Evolutionary conservation across 2,888 invertebrate species (phyloP).

Genomic region (Ashinkailepas kermadecensis): DNA sequence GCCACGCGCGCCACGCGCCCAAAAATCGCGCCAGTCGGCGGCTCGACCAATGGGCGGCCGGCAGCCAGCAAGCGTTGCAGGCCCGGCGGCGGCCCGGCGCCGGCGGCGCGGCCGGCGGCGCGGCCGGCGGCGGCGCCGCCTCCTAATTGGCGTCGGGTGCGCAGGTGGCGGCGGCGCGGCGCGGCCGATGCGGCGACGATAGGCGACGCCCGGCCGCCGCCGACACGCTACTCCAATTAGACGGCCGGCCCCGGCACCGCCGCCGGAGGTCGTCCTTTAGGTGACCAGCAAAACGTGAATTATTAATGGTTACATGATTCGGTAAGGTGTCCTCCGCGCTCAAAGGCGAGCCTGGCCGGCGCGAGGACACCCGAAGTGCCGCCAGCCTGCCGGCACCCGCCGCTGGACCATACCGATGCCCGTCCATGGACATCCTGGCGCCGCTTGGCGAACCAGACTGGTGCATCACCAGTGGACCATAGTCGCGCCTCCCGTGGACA

Average conservation of each 20-base stretch:
- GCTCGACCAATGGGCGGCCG: background rate
- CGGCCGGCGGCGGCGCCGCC: background rate
- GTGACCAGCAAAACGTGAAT: background rate
- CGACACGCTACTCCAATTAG: slow-evolving; percentile 6
- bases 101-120: background rate
- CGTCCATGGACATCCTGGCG: no score
- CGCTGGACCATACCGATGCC: no score
- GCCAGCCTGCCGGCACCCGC: background rate
- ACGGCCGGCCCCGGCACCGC: background rate
- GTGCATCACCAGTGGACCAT: background rate
- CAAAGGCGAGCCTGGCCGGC: background rate
- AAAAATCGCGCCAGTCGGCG: background rate
- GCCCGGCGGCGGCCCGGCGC: background rate
- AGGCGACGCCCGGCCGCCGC: background rate
- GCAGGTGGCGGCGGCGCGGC: background rate
- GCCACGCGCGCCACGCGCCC: background rate
- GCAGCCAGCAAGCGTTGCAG: background rate
- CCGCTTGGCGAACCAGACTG: no score
- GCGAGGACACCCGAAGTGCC: background rate
- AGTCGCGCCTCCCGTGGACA: background rate
- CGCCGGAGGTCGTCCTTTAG: background rate
- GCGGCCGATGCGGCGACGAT: background rate
- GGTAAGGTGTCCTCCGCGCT: slow-evolving; percentile 10
- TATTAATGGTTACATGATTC: slow-evolving; percentile 12
- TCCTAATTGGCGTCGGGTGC: background rate